A percentile compares a stretch with the other conserved stretches of the same genome.
Evolutionary conservation across 2,113 vertebrate genomes (phyloP).

Genomic region (Shinisaurus crocodilurus): DNA sequence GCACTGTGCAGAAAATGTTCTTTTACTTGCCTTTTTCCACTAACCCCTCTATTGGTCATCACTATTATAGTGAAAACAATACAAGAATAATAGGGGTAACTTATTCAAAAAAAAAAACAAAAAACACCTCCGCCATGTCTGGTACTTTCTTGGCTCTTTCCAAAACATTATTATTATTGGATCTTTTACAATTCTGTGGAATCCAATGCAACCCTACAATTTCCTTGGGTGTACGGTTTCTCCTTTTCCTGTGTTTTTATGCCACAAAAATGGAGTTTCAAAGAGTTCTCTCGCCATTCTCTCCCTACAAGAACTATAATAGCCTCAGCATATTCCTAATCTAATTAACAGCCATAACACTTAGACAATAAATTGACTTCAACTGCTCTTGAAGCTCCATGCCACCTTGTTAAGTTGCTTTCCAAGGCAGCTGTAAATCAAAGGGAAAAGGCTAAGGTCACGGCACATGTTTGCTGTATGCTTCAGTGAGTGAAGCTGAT

Average conservation of each 20-base stretch:
- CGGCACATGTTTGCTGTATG: constrained; percentile 65
- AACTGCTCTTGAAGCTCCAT: constrained; percentile 61
- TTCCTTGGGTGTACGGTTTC: constrained; percentile 67
- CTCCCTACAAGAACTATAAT: constrained; percentile 59
- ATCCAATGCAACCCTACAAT: constrained; percentile 63
- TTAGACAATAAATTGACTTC: constrained; percentile 71
- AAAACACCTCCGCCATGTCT: constrained; percentile 61
- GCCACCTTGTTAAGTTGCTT: constrained; percentile 73
- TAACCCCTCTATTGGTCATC: constrained; percentile 21
- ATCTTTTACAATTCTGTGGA: constrained; percentile 73
- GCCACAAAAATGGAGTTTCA: constrained; percentile 69
- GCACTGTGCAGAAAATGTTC: not conserved
- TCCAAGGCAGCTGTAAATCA: constrained; percentile 75
- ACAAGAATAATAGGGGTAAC: constrained; percentile 49
- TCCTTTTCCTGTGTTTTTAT: constrained; percentile 71
- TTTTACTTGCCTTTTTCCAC: not conserved
- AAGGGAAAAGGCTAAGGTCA: constrained; percentile 66
- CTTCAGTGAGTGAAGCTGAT: constrained; percentile 70
- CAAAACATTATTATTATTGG: constrained; percentile 66
- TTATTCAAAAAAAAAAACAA: constrained; percentile 11
- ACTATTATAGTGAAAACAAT: constrained; percentile 55
- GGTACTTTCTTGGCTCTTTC: constrained; percentile 59
- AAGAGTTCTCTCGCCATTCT: constrained; percentile 57
- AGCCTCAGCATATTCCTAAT: constrained; percentile 73
- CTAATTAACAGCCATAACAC: constrained; percentile 77